Percentiles rank a stretch among this genome's conserved stretches.
Conservation (phyloP, 1,140 invertebrate species). For the Nebria ingens region DNA sequence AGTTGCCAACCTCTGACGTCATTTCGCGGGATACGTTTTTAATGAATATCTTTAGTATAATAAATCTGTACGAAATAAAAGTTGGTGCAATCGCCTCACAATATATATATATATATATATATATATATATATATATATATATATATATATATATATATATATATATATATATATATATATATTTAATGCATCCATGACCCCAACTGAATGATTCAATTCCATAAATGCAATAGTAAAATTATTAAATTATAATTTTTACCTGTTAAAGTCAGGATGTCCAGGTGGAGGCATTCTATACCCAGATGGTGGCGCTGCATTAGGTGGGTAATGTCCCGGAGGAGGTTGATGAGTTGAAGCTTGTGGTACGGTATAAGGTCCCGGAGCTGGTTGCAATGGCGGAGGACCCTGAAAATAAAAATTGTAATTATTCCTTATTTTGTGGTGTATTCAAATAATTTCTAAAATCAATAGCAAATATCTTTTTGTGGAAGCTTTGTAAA, state of each 20-base stretch:
- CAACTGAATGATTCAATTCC: not conserved
- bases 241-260: not conserved
- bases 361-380: not conserved
- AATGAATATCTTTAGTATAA: too few species aligned
- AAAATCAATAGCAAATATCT: too few species aligned
- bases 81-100: too few species aligned
- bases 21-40: too few species aligned
- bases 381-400: not conserved
- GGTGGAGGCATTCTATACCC: not conserved
- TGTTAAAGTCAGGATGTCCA: not conserved
- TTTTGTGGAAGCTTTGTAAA: too few species aligned
- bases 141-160: conserved; percentile 1
- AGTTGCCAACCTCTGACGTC: too few species aligned
- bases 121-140: not conserved
- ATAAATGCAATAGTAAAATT: not conserved
- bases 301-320: not conserved
- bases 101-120: too few species aligned
- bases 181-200: not conserved
- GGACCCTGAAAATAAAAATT: not conserved
- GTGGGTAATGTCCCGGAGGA: not conserved
- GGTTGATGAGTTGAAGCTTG: not conserved
- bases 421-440: too few species aligned
- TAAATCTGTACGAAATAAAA: too few species aligned
- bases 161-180: conserved; percentile 6
- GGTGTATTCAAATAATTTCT: too few species aligned